Conservation (phyloP, 2,113 vertebrate species). For the Callopanchax toddi region DNA sequence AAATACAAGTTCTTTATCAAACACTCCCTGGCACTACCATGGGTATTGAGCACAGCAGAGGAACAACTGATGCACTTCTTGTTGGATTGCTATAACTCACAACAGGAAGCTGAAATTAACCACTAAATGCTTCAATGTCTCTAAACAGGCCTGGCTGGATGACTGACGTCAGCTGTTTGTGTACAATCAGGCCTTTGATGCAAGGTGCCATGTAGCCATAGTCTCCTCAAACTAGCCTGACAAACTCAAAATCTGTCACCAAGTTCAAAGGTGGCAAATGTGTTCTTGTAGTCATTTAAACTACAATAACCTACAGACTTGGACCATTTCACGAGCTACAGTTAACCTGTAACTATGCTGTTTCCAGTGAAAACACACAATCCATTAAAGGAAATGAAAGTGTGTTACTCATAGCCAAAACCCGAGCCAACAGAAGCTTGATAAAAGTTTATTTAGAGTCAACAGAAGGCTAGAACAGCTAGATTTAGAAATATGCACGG, state of each 20-base stretch:
- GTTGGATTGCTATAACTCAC: too few species aligned
- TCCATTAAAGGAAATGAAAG: neutral
- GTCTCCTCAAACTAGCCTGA: constrained; percentile 7
- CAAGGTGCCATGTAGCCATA: constrained; percentile 49
- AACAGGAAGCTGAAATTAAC: constrained; percentile 12
- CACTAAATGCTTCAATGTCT: constrained; percentile 36
- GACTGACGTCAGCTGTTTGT: constrained; percentile 68
- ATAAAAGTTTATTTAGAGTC: neutral
- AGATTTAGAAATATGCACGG: constrained; percentile 5
- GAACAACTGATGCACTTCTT: too few species aligned
- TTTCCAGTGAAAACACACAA: constrained; percentile 2
- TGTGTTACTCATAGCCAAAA: constrained; percentile 2
- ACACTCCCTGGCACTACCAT: too few species aligned
- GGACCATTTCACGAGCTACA: neutral
- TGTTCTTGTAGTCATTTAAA: too few species aligned
- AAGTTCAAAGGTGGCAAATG: constrained; percentile 4
- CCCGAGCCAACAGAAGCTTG: neutral
- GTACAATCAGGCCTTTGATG: constrained; percentile 76
- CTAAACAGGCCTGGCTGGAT: constrained; percentile 18
- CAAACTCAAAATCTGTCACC: constrained; percentile 2
- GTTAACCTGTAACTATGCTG: neutral
- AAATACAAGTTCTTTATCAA: neutral
- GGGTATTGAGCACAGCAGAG: too few species aligned
- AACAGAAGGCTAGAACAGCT: neutral
- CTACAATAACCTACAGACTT: too few species aligned